Conservation (phyloP, 2,113 vertebrate genomes). For the Dromaius novaehollandiae region DNA sequence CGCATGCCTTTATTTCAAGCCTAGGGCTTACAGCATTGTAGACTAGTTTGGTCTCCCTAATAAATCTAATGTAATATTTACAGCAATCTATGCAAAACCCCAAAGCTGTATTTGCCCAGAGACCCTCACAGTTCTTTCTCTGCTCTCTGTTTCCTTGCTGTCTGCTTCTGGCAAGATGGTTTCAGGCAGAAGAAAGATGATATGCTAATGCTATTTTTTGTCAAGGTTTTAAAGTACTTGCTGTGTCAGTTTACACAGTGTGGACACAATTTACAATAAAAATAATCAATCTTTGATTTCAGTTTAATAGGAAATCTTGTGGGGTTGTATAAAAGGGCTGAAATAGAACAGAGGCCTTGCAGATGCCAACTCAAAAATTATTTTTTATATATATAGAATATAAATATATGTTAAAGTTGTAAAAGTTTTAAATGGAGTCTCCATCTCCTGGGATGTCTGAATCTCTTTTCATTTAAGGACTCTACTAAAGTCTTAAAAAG, state of each 20-base stretch:
- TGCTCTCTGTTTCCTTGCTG: not conserved
- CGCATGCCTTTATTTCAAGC: not conserved
- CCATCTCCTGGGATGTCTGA: not conserved
- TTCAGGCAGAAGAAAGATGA: not conserved
- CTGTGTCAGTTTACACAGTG: not conserved
- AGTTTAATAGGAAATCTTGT: not conserved
- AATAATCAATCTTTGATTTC: not conserved
- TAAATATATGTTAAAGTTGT: not conserved
- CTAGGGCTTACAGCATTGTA: not conserved
- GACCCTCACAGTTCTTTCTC: not conserved
- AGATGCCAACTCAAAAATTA: not conserved
- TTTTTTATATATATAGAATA: not conserved
- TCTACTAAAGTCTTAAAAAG: not conserved
- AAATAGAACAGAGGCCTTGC: not conserved
- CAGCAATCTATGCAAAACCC: not conserved
- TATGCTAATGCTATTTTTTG: not conserved
- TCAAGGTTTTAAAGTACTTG: not conserved
- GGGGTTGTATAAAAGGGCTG: not conserved
- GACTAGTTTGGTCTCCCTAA: not conserved
- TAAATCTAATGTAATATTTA: not conserved
- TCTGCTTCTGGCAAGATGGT: not conserved
- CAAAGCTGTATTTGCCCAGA: not conserved
- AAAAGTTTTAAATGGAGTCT: not conserved
- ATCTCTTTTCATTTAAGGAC: not conserved
- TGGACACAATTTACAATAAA: not conserved